Evolutionary conservation across 1,140 invertebrate genomes (phyloP).

Genomic region (Lordiphosa stackelbergi): DNA sequence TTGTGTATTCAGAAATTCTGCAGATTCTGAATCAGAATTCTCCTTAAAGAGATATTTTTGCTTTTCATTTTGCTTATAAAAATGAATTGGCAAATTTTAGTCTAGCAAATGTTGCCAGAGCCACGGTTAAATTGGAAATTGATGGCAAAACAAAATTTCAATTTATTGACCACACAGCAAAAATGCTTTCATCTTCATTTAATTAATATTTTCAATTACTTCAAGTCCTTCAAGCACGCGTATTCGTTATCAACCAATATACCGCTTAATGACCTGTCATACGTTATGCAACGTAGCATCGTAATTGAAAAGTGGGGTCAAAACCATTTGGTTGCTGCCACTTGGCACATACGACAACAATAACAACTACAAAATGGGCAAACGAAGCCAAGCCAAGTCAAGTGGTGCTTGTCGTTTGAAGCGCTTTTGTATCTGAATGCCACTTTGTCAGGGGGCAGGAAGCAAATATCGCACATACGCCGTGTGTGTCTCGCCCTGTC

Average conservation of each 20-base stretch:
- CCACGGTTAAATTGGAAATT: too few relatives aligned
- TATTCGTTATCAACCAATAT: not conserved
- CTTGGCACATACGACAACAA: slow-evolving; percentile 6
- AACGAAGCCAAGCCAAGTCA: slow-evolving; percentile 36
- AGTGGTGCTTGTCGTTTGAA: slow-evolving; percentile 35
- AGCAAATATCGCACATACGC: slow-evolving; percentile 52
- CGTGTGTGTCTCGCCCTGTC: slow-evolving; percentile 24
- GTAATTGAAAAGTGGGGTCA: slow-evolving; percentile 53
- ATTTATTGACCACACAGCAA: too few relatives aligned
- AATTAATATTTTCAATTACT: too few relatives aligned
- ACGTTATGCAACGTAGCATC: slow-evolving; percentile 29
- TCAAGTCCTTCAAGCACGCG: not conserved
- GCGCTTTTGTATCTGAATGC: slow-evolving; percentile 23
- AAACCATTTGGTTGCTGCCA: slow-evolving; percentile 35
- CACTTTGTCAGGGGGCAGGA: slow-evolving; percentile 22
- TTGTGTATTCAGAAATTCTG: too few relatives aligned
- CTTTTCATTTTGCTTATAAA: too few relatives aligned
- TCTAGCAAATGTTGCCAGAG: too few relatives aligned
- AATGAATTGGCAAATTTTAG: too few relatives aligned
- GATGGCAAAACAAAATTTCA: too few relatives aligned
- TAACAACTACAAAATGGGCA: slow-evolving; percentile 11
- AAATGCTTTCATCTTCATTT: too few relatives aligned
- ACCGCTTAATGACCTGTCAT: not conserved
- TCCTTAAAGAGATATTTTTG: too few relatives aligned
- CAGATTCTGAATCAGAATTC: too few relatives aligned